phyloP scores from a whole-genome alignment of 2,888 invertebrate species.

The Sinotaia quadrata region DNA sequence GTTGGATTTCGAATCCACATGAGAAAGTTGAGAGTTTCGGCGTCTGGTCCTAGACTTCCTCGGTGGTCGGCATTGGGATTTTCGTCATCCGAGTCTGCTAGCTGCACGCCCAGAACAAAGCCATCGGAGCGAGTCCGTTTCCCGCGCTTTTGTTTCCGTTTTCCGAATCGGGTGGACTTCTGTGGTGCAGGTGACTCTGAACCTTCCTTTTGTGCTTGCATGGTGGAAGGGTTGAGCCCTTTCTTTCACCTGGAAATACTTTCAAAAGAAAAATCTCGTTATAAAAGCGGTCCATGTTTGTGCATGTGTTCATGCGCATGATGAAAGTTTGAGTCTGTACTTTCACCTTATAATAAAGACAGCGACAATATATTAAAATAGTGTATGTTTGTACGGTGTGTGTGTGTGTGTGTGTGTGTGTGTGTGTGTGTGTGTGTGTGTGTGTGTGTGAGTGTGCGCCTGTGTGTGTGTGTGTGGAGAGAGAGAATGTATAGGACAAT shows the following conservation, averaged over 20 bases:
- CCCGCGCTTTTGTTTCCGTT: slow-evolving; percentile 52
- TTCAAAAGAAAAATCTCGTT: too few species aligned
- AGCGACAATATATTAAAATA: too few species aligned
- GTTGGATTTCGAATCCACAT: slow-evolving; percentile 60
- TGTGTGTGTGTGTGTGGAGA: slow-evolving; percentile 9
- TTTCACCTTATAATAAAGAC: too few species aligned
- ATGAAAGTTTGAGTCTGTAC: too few species aligned
- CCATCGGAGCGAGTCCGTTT: slow-evolving; percentile 64
- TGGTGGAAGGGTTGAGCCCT: too few species aligned
- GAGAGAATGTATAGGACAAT: not conserved
- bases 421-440: not conserved
- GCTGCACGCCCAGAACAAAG: slow-evolving; percentile 56
- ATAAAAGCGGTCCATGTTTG: too few species aligned
- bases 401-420: not conserved
- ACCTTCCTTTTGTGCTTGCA: not conserved
- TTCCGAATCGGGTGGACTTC: slow-evolving; percentile 31
- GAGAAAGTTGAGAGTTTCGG: slow-evolving; percentile 57
- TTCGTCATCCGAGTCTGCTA: slow-evolving; percentile 48
- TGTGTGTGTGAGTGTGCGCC: slow-evolving; percentile 5
- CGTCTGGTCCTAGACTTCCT: slow-evolving; percentile 33
- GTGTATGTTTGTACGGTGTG: too few species aligned
- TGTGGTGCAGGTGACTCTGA: slow-evolving; percentile 4
- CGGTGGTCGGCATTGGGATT: slow-evolving; percentile 24
- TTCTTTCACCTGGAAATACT: too few species aligned
- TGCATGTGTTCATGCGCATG: too few species aligned